Base-by-base conservation (phyloP, 2,797 vertebrate species). In the Fistularia tabacaria region DNA sequence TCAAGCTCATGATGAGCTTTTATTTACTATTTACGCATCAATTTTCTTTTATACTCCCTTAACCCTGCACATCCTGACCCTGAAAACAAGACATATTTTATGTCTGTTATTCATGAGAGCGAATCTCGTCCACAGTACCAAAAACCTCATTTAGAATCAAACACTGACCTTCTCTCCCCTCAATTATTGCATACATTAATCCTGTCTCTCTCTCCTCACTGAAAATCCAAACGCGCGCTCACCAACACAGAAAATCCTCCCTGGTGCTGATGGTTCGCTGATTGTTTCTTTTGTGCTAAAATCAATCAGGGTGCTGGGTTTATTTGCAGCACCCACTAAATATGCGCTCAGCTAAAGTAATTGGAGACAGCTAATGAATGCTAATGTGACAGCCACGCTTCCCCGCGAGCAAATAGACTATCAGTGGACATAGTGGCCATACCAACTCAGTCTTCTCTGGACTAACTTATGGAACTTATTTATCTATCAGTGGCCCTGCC, bases 151-250 rank as follows among this genome's bases (percentile, higher is more conserved):
- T 84, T 79, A 66, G 47, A 65, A 14, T 58, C 55, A 57, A 52
- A n/a, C 14, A 10, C 6, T 73, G 68, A 79, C 73, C 82, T 54
- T 12, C 15, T 11, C 41, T 73, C 62, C 73, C 73, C 77, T 59
- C 76, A 82, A 74, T 83, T 80, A 83, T 61, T 67, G 41, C 59
- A 55, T 56, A 65, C 58, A 76, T 76, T 73, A 71, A 72, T 71
- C 54, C 50, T 57, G 63, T 73, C 63, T 49, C 44, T 64, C 56
- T 25, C 25, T 25, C 37, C 57, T 49, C 48, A 39, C 49, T 56
- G 46, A 56, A 69, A 62, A 56, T 47, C 40, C 15, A 42, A 14
- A 42, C 1, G 46, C 10, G 14, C 49, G 48, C 36, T 52, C 38
- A 57, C 25, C 48, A 49, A 14, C 43, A 36, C 44, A 11, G 15